Evolutionary conservation across 2,113 vertebrate genomes (phyloP).

Genomic region (zebrafish (Danio rerio)): DNA sequence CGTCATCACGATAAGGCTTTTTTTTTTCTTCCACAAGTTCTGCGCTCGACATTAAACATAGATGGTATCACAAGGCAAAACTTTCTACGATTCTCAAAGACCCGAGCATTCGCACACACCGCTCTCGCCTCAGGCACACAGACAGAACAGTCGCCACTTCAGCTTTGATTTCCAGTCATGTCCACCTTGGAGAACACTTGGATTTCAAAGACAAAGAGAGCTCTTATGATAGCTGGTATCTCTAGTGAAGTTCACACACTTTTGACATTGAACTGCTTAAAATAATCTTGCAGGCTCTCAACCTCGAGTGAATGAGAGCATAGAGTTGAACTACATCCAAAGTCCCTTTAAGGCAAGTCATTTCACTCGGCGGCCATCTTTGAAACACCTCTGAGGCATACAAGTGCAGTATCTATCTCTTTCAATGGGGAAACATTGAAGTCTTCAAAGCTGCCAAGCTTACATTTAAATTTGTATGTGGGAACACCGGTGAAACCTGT

Average conservation of each 20-base stretch:
- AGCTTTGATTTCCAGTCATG: slow-evolving; percentile 10
- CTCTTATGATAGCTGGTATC: not conserved
- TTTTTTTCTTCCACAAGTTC: not conserved
- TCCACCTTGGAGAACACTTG: not conserved
- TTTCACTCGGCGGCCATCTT: no score
- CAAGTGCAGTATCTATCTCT: no score
- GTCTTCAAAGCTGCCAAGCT: no score
- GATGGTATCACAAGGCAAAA: not conserved
- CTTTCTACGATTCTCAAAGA: not conserved
- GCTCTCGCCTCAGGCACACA: not conserved
- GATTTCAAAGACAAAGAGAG: not conserved
- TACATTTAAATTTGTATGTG: no score
- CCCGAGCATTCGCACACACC: slow-evolving; percentile 4
- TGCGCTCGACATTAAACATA: not conserved
- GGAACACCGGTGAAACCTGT: no score
- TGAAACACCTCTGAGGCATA: no score
- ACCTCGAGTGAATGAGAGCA: not conserved
- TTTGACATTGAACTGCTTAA: not conserved
- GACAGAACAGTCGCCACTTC: not conserved
- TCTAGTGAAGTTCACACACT: not conserved
- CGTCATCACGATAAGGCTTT: not conserved
- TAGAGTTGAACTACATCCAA: not conserved
- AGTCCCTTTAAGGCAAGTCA: no score
- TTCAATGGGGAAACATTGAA: no score
- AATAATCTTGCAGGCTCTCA: not conserved